A percentile compares a stretch with the other conserved stretches of the same genome.
Conservation (phyloP, 2,113 vertebrate species). For the Ammodytes dubius region DNA sequence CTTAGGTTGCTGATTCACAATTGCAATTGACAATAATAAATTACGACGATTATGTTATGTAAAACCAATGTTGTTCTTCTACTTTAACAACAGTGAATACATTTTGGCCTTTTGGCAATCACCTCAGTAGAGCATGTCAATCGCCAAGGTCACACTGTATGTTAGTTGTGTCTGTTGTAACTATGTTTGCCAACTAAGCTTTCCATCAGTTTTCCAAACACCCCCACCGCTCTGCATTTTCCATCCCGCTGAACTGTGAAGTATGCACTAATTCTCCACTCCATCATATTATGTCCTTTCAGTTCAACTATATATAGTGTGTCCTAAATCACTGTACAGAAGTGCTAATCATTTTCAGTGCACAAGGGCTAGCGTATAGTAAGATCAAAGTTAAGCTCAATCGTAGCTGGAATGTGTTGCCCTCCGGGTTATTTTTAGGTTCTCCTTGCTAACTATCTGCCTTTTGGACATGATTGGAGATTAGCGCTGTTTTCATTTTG, state of each 20-base stretch:
- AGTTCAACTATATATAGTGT: conserved; percentile 65
- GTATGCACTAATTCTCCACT: conserved; percentile 43
- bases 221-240: conserved; percentile 54
- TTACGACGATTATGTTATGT: no score
- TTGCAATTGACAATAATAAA: neutral
- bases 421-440: conserved; percentile 75
- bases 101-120: no score
- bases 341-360: conserved; percentile 83
- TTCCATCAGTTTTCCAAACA: conserved; percentile 57
- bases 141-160: conserved; percentile 43
- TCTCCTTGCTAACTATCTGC: conserved; percentile 82
- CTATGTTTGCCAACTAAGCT: conserved; percentile 54
- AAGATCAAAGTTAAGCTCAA: conserved; percentile 78
- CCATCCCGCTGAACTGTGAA: conserved; percentile 54
- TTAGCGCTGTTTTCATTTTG: conserved; percentile 83
- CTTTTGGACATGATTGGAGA: conserved; percentile 84
- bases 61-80: neutral
- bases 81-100: neutral
- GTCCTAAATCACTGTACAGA: conserved; percentile 69
- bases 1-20: neutral
- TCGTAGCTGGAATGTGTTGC: conserved; percentile 73
- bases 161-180: conserved; percentile 25
- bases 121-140: conserved; percentile 21
- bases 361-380: conserved; percentile 59
- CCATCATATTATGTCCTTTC: conserved; percentile 62